Percentiles rank a stretch among this genome's conserved stretches.
Conservation (phyloP, 2,797 vertebrate species). For the Pseudochirops corinnae region DNA sequence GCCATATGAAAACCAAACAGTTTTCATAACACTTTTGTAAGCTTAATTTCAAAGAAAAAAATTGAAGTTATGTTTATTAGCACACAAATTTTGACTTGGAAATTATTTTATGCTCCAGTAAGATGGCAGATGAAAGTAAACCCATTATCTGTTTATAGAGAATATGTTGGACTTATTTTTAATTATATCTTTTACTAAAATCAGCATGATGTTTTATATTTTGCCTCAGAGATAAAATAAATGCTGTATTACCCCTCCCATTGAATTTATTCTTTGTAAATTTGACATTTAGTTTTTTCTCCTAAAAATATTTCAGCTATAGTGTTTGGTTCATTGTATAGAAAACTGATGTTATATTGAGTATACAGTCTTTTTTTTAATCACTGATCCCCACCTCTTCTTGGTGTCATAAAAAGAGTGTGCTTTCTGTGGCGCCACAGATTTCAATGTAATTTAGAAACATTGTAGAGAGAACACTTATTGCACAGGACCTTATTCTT, state of each 20-base stretch:
- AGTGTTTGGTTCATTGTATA: slow-evolving; percentile 39
- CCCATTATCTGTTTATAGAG: slow-evolving; percentile 57
- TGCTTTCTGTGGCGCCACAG: slow-evolving; percentile 32
- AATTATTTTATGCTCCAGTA: slow-evolving; percentile 58
- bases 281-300: slow-evolving; percentile 54
- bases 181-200: slow-evolving; percentile 5
- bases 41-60: slow-evolving; percentile 64
- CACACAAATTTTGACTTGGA: slow-evolving; percentile 56
- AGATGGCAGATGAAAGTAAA: slow-evolving; percentile 63
- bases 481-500: slow-evolving; percentile 42
- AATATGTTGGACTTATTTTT: slow-evolving; percentile 54
- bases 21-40: slow-evolving; percentile 59
- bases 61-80: slow-evolving; percentile 68
- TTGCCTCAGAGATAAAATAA: slow-evolving; percentile 47
- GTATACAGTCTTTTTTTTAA: neutral
- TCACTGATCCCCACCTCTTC: slow-evolving; percentile 43
- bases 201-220: slow-evolving; percentile 40
- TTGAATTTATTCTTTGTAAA: slow-evolving; percentile 16
- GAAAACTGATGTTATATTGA: neutral
- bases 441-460: slow-evolving; percentile 52
- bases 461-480: slow-evolving; percentile 44
- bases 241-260: slow-evolving; percentile 38
- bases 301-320: slow-evolving; percentile 43
- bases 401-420: slow-evolving; percentile 41
- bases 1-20: slow-evolving; percentile 44